A percentile compares a stretch with the other conserved stretches of the same genome.
Conservation (phyloP, 2,113 vertebrate species). For the Malurus elegans region DNA sequence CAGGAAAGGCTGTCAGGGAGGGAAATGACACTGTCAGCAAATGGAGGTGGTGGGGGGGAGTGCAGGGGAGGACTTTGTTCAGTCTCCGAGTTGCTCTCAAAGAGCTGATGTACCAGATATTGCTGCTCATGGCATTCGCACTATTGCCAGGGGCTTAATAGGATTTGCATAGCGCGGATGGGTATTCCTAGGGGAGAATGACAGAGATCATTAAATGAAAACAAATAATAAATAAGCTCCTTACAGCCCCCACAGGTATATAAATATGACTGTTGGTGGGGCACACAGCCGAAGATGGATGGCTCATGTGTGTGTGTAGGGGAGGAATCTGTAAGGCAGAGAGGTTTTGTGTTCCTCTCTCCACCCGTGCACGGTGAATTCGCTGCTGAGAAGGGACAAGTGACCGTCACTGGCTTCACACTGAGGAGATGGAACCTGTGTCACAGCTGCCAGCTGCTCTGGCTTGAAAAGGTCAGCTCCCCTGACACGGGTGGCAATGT, state of each 20-base stretch:
- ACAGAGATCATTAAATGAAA: slow-evolving; percentile 73
- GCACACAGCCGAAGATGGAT: not conserved
- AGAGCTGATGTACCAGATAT: not conserved
- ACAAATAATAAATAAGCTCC: slow-evolving; percentile 63
- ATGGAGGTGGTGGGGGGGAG: not conserved
- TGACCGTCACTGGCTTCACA: not conserved
- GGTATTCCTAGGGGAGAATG: slow-evolving; percentile 56
- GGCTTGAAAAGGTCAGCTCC: slow-evolving; percentile 58
- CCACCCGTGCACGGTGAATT: rapidly evolving
- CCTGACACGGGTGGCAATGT: not conserved
- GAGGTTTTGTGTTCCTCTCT: not conserved
- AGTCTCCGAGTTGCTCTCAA: not conserved
- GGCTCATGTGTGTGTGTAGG: not conserved
- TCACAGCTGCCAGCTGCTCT: not conserved
- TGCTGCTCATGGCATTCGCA: slow-evolving; percentile 1
- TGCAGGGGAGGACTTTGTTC: not conserved
- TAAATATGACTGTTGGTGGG: not conserved
- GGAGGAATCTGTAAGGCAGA: not conserved
- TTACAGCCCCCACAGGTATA: slow-evolving; percentile 43
- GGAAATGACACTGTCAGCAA: not conserved
- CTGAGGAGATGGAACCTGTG: not conserved
- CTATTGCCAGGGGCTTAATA: slow-evolving; percentile 45
- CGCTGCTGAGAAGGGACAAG: slow-evolving; percentile 26
- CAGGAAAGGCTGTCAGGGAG: not conserved
- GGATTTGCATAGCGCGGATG: slow-evolving; percentile 29